Evolutionary conservation across 2,797 vertebrate genomes (phyloP).

Genomic region (Microctenopoma steveboyesi): DNA sequence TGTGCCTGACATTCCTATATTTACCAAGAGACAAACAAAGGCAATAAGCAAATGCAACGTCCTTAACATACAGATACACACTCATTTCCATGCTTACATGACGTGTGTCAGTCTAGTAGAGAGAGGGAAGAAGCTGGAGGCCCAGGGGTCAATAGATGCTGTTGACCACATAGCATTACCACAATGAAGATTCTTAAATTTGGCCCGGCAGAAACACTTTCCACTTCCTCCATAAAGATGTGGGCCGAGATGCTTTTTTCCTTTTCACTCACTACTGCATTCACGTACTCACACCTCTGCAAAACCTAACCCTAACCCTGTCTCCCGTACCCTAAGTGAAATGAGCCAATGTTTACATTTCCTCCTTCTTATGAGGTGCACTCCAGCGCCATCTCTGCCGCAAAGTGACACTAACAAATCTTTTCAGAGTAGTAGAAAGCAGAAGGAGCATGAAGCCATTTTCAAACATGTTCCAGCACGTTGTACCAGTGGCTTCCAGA

Average conservation of each 20-base stretch:
- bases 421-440: constrained; percentile 15
- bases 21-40: neutral
- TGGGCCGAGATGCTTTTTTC: neutral
- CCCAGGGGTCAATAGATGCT: neutral
- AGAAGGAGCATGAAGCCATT: neutral
- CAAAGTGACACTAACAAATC: constrained; percentile 6
- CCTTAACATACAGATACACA: too few relatives aligned
- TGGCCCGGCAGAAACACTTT: constrained; percentile 15
- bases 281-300: neutral
- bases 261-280: neutral
- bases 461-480: neutral
- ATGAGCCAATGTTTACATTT: constrained; percentile 1
- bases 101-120: neutral
- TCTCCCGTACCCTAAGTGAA: neutral
- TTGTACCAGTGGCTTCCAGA: too few relatives aligned
- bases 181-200: neutral
- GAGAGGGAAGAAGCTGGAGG: neutral
- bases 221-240: neutral
- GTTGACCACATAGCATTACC: neutral
- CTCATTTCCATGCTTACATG: too few relatives aligned
- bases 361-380: neutral
- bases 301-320: neutral
- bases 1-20: neutral
- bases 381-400: neutral
- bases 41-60: too few relatives aligned